Base-by-base conservation (phyloP, 37 sponge, comb jelly and placozoan genomes). In the Haliclona indistincta region DNA sequence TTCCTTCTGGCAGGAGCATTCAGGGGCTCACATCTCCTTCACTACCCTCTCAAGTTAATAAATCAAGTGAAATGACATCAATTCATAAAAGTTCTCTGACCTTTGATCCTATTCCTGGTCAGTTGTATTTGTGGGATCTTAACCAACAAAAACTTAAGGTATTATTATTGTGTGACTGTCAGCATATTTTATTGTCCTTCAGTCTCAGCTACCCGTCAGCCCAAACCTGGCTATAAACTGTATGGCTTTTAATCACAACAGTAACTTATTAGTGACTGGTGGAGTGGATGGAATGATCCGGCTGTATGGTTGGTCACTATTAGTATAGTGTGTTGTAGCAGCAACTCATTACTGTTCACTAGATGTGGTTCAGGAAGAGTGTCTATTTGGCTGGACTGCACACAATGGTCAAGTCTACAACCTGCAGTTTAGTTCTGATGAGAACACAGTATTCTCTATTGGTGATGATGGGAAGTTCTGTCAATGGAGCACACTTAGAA, bases 191-290 rank as follows among this genome's bases (percentile, higher is more conserved):
- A 22, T 33, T 56, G 4, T 58, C 43, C 6, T n/a, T 60, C 26
- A 34, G n/a, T 53, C 62, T 76, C 38, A 38, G 52, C 67, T 83
- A 8, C 84, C 84, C 11, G 13, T 83, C 19, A 32, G 47, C 22
- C 75, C 84, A 19, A 68, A 72, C 23, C 63, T 77, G 2, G 79
- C 86, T 37, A 58, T 96, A 58, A 93, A 90, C 64, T 90, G 87
- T 45, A 79, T 84, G 61, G 64, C 88, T 19, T 95, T 93, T 81
- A 98, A 98, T 71, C 96, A 95, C 81, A 95, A 95, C 69, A 92
- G 96, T 33, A 98, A 83, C 53, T 74, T 98, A 20, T 68, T 98
- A 44, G 73, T 95, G 52, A 84, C 91, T 69, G 99, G 99, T 51
- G 94, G 83, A 3, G 74, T 68, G 11, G 99, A 98, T 80, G 98